These are phyloP conservation scores for Acronicta aceris DNA, from an alignment of 2,888 invertebrate genomes.

Conservation along the genomic window DNA sequence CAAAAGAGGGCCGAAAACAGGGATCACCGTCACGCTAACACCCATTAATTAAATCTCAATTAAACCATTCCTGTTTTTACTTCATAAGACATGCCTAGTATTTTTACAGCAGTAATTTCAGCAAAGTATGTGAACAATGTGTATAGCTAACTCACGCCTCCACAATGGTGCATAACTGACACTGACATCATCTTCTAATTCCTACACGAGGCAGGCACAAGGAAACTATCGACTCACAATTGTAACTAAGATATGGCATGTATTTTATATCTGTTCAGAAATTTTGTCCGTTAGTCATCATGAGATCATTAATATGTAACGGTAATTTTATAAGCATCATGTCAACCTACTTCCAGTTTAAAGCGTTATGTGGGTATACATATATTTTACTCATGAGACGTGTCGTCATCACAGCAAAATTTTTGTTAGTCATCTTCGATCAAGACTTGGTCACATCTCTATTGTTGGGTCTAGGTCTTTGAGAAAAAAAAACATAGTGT, in stretches of 20 bases:
- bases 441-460: slow-evolving; percentile 1
- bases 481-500: slow-evolving; percentile 7
- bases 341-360: slow-evolving; percentile 51
- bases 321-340: slow-evolving; percentile 49
- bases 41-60: no score
- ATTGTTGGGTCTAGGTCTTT: slow-evolving; percentile 5
- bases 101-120: not conserved
- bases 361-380: slow-evolving; percentile 27
- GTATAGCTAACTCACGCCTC: slow-evolving; percentile 22
- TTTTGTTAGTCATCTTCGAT: slow-evolving; percentile 13
- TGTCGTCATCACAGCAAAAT: slow-evolving; percentile 26
- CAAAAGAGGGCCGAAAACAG: no score
- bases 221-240: slow-evolving; percentile 36
- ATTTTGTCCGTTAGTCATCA: slow-evolving; percentile 49
- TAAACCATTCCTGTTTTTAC: no score
- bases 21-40: no score
- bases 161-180: slow-evolving; percentile 26
- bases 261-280: slow-evolving; percentile 37
- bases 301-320: slow-evolving; percentile 45
- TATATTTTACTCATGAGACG: slow-evolving; percentile 21
- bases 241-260: slow-evolving; percentile 40
- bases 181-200: slow-evolving; percentile 47
- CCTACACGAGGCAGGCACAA: slow-evolving; percentile 33
- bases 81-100: no score
- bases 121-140: slow-evolving; percentile 17